Base-by-base conservation (phyloP, 1,140 invertebrate genomes). In the Nylanderia fulva region DNA sequence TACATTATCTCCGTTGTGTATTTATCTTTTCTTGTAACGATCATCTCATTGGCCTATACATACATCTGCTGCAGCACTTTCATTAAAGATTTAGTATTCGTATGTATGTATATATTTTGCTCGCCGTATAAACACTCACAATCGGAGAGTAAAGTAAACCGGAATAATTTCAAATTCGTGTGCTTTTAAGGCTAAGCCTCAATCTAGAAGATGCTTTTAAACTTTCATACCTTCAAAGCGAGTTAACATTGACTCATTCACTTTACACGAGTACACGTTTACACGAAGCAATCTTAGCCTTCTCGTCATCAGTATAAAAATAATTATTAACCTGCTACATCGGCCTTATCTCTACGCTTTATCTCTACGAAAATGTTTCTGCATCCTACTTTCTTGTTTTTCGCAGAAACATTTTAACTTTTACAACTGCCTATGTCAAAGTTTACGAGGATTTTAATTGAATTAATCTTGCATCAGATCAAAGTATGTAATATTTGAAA, bases 241-340 rank as follows among this genome's bases (percentile, higher is more conserved):
- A 85, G 85, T 92, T 90, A 84, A 88, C 83, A 86, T 90, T 64
- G 86, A 79, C 88, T 87, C 85, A 90, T 90, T 85, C 80, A 87
- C 54, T 90, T 83, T 66, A 72, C 76, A 85, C 83, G 29, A 87
- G 66, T 71, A 63, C 64, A 33, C 48, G 24, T 82, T 72, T 72
- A 29, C 77, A 60, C 52, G 18, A 45, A 58, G n/a, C 29, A 71
- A 24, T 71, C 36, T 79, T 27, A 21, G 33, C 61, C 21, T 58
- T 58, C 33, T 36, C 27, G 18, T 9, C 21, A 27, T 21, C 56
- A 58, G 36, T 33, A 58, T 82, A 45, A 82, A 82, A 82, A 82
- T 82, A 82, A 82, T 82, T 82, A 71, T 71, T 39, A 58, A 29
- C 45, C 66, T 45, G 8, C 29, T 54, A 9, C 33, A 6, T 45